Conservation (phyloP, 2,888 invertebrate species). For the Amphipyra berbera region DNA sequence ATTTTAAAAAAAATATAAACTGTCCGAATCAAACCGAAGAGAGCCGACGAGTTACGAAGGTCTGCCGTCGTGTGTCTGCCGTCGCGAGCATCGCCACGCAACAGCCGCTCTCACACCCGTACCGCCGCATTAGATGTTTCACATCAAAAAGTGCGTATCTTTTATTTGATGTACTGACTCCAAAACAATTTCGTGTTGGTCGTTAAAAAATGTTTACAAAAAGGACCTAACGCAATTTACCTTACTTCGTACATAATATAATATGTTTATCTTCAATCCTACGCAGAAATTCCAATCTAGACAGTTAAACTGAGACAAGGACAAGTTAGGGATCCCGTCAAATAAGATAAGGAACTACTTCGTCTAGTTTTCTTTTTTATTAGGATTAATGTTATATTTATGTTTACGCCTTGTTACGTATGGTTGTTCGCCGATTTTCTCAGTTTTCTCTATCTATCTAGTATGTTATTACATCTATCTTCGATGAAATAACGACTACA, state of each 20-base stretch:
- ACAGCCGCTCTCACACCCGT: too few relatives aligned
- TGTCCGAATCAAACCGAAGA: too few relatives aligned
- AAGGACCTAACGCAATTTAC: conserved; percentile 11
- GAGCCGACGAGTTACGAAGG: too few relatives aligned
- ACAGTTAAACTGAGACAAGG: conserved; percentile 11
- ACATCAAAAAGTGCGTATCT: not conserved
- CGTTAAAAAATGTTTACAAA: not conserved
- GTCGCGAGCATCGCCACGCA: too few relatives aligned
- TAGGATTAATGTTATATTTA: not conserved
- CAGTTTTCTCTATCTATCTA: too few relatives aligned
- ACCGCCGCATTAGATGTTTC: too few relatives aligned
- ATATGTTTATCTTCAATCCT: not conserved
- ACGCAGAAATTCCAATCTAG: conserved; percentile 5
- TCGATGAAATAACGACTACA: too few relatives aligned
- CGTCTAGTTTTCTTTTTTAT: conserved; percentile 14
- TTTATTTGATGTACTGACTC: not conserved
- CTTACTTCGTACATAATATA: not conserved
- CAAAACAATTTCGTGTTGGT: not conserved
- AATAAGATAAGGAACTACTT: conserved; percentile 8
- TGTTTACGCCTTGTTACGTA: not conserved
- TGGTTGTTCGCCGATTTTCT: not conserved
- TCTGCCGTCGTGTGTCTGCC: too few relatives aligned
- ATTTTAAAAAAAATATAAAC: too few relatives aligned
- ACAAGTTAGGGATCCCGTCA: conserved; percentile 7
- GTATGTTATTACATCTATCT: too few relatives aligned